Base-by-base conservation (phyloP, 2,888 invertebrate species). In the Archips crataeganus region DNA sequence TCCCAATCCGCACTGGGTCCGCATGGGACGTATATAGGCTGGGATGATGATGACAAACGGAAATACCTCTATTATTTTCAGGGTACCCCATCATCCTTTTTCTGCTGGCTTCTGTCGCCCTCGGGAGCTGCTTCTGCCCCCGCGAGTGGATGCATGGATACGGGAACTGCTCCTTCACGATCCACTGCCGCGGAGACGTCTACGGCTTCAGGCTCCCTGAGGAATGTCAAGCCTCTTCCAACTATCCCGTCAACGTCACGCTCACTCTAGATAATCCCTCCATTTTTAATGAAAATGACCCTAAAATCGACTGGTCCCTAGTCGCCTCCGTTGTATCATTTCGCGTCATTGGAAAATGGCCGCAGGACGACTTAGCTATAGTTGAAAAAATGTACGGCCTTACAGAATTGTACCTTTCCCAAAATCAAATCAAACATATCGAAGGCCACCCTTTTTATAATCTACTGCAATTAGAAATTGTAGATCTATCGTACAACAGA, bases 401-500 rank as follows among this genome's bases (percentile, higher is more conserved):
- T 0, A 85, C 82, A 78, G 77, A 82, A 3, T 79, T 94, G 10
- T 60, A 81, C n/a, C 79, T 93, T 0, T 74, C 74, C 1, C 77
- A 83, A 11, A 87, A 87, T 60, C 77, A 85, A 3, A 90, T 94
- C 2, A 76, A 87, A 76, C 75, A 60, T 8, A 87, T 93, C 3
- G 15, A 74, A 2, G 86, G 79, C 1, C 51, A 74, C 0, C 91
- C 93, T 0, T 93, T 94, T 59, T 84, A 76, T 47, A 77, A 79
- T 11, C 81, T 93, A 0, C 80, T 75, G n/a, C 81, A 79, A 13
- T 80, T 94, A 1, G 86, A 90, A 79, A 79, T 66, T 3, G 71
- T 94, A 0, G 87, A 91, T 79, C 76, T 94, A 9, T 90, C 93
- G 0, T 77, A 83, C 42, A 94, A 94, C 72, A 79, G 70, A 23